Base-by-base conservation (phyloP, 2,113 vertebrate species). In the Clarias gariepinus region DNA sequence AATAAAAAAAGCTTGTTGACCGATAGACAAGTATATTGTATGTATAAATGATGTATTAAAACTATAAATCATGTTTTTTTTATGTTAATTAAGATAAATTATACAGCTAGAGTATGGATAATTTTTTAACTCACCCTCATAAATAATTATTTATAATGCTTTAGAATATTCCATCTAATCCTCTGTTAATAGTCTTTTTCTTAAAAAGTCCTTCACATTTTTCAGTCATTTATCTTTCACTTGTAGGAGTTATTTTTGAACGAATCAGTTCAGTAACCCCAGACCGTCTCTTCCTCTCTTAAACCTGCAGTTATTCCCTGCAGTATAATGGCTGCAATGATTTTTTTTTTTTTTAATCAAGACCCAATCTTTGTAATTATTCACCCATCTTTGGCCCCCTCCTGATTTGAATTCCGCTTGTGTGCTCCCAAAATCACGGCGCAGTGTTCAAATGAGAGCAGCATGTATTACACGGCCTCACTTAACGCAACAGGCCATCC, bases 401-500 rank as follows among this genome's bases (percentile, higher is more conserved):
- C 23, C 83, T 87, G 74, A 76, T 89, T 86, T 86, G 77, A 83
- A 89, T 87, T 84, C 73, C 57, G 53, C 83, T 79, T 25, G 63
- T 52, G 55, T 41, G 52, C 66, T 73, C 60, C 57, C 23, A 36
- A 81, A 88, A 83, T 74, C 61, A 57, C 68, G 18, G 63, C 55
- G 28, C 73, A 69, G 23, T 80, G 57, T 80, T 66, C 7, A 82
- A 82, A 88, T 77, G 64, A 88, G 73, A 80, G 71, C 85, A 53
- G 19, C 58, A 82, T 85, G 83, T 83, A 83, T 81, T 85, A 87
- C 85, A 85, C 83, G 69, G 61, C 18, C 21, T 74, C 71, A 83
- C 81, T 88, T 87, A 90, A 87, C 25, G 73, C 81, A 71, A 58
- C 19, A 58, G 84, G 76, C 61, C 73, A 66, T 74, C 86, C 77